Conservation (phyloP, 2,797 vertebrate species). For the Gastrophryne carolinensis region DNA sequence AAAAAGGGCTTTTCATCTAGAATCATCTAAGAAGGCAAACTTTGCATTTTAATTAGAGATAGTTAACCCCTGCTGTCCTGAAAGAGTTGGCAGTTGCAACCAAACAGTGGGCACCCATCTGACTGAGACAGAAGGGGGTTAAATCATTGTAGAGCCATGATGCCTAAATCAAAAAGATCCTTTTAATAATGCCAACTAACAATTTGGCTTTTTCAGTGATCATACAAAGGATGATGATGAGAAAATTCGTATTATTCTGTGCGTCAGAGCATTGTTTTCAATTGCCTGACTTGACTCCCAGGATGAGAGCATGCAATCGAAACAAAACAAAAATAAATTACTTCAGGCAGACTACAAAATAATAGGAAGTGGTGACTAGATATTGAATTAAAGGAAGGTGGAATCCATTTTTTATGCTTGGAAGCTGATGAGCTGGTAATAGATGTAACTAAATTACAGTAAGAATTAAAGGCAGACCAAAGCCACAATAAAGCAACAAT, state of each 20-base stretch:
- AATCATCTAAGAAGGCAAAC: slow-evolving; percentile 67
- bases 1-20: slow-evolving; percentile 69
- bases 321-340: slow-evolving; percentile 19
- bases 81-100: not conserved
- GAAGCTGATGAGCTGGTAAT: not conserved
- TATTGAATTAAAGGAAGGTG: not conserved
- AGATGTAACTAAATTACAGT: not conserved
- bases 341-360: not conserved
- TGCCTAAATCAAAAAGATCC: slow-evolving; percentile 63
- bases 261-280: not conserved
- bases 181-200: slow-evolving; percentile 43
- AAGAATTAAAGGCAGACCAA: not conserved
- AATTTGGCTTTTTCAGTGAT: slow-evolving; percentile 46
- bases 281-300: not conserved
- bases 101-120: not conserved
- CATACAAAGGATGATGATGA: slow-evolving; percentile 39
- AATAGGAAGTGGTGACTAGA: not conserved
- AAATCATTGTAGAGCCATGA: slow-evolving; percentile 70
- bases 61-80: slow-evolving; percentile 55
- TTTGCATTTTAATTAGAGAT: slow-evolving; percentile 76
- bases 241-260: slow-evolving; percentile 19
- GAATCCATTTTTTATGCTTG: not conserved
- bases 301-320: not conserved
- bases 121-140: slow-evolving; percentile 34
- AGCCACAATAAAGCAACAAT: not conserved